These are phyloP conservation scores for Danio choprae DNA, from an alignment of 2,797 vertebrate species.

Conservation along the genomic window DNA sequence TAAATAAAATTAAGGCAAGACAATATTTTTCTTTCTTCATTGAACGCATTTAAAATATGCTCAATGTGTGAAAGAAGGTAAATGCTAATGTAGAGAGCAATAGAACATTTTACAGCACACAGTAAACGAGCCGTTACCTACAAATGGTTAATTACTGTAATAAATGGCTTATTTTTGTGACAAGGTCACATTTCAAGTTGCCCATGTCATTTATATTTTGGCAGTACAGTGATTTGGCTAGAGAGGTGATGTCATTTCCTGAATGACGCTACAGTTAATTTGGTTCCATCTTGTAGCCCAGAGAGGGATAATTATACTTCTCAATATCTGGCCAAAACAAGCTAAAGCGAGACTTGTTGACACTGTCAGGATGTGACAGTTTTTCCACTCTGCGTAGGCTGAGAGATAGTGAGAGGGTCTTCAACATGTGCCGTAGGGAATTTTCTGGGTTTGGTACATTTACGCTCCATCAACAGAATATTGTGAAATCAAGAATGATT, in stretches of 20 bases:
- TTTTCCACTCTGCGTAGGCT: constrained; percentile 39
- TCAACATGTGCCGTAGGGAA: neutral
- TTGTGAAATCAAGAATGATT: neutral
- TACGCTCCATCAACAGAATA: neutral
- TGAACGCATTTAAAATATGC: too few species aligned
- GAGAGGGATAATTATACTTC: constrained; percentile 26
- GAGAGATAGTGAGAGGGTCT: constrained; percentile 67
- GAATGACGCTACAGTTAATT: constrained; percentile 9
- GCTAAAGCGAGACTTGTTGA: constrained; percentile 23
- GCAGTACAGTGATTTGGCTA: constrained; percentile 18
- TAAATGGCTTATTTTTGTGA: neutral
- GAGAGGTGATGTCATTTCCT: constrained; percentile 25
- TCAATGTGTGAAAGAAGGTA: neutral
- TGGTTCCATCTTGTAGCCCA: neutral
- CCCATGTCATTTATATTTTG: neutral
- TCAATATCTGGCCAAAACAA: constrained; percentile 26
- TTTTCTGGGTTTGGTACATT: neutral
- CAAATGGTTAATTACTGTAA: neutral
- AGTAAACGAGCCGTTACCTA: neutral
- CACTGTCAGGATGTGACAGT: constrained; percentile 43
- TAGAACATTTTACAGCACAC: neutral
- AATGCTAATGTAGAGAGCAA: constrained; percentile 1
- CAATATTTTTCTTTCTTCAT: too few species aligned
- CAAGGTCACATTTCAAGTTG: neutral
- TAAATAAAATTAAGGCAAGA: too few species aligned